Conservation (phyloP, 2,797 vertebrate genomes). For the Remorina albescens region DNA sequence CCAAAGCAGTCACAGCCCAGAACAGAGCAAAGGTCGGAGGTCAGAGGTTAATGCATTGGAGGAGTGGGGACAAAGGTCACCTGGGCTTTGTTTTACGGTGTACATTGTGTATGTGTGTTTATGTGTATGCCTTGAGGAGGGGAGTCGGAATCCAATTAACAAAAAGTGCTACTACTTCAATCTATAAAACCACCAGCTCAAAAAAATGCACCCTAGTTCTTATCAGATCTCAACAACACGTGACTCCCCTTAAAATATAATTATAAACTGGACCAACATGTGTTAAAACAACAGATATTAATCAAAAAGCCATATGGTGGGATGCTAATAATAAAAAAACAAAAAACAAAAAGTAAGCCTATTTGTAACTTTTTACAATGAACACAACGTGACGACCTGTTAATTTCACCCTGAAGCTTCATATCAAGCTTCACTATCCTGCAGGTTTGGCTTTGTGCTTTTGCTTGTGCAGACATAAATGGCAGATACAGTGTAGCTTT, state of each 20-base stretch:
- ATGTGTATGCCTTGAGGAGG: constrained; percentile 13
- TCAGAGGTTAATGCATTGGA: constrained; percentile 56
- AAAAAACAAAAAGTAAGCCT: too few relatives aligned
- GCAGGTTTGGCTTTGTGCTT: constrained; percentile 2
- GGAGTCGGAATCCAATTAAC: constrained; percentile 66
- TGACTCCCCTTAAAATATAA: constrained; percentile 3
- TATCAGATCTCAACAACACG: constrained; percentile 7
- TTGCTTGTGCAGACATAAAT: background rate
- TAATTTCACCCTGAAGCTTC: constrained; percentile 8
- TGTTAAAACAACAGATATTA: background rate
- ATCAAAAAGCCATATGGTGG: too few relatives aligned
- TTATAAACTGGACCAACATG: background rate
- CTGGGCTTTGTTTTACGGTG: constrained; percentile 51
- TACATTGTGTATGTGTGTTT: constrained; percentile 22
- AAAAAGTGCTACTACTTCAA: constrained; percentile 42
- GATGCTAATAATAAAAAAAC: too few relatives aligned
- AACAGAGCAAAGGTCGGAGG: constrained; percentile 50
- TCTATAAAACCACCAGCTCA: constrained; percentile 59
- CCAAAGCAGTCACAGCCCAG: constrained; percentile 6
- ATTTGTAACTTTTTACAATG: background rate
- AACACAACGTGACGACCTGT: background rate
- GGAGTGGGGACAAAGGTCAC: constrained; percentile 55
- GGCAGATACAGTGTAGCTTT: background rate
- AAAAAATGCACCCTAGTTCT: constrained; percentile 10
- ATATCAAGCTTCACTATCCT: background rate